Base-by-base conservation (phyloP, 2,113 vertebrate species). In the Xenus cinereus region DNA sequence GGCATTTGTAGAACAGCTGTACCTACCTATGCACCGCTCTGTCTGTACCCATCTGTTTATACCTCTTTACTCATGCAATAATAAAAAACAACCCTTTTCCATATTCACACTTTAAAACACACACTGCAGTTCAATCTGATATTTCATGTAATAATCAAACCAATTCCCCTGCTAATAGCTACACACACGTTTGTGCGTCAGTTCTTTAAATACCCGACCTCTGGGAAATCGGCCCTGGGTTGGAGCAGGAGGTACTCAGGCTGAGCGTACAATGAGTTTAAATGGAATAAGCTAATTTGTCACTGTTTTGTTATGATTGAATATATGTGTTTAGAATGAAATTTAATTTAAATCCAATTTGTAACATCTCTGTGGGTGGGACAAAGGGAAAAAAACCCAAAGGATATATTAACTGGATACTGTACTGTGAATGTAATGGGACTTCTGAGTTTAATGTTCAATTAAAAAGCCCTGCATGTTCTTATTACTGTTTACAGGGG, bases 301-400 rank as follows among this genome's bases (percentile, higher is more conserved):
- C 92, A 93, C 74, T 93, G 89, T 92, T 97, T 98, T 90, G 87
- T 93, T 97, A 89, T 97, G 96, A 98, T 81, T 96, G 94, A 97
- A 97, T 86, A 45, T 81, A 59, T 97, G 92, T 97, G 90, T 97
- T 98, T 98, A 97, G 90, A 97, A 97, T 94, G 86, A 97, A 96
- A 96, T 97, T 97, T 96, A 96, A 97, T 98, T 98, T 97, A 97
- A 97, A 97, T 98, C 96, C 95, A 97, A 97, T 97, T 97, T 97
- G 96, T 97, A 97, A 96, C 82, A 91, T 98, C 96, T 97, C 84
- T n/a, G 89, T 96, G 96, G 95, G 94, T 96, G 96, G 96, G 95
- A 91, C 95, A 97, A 95, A 93, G 68, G 33, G 27, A 48, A 75
- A 84, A 77, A 84, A 94, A 72, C 87, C 81, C 91, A 93, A 95